A percentile compares a stretch with the other conserved stretches of the same genome.
phyloP scores from a whole-genome alignment of 2,888 invertebrate genomes.

The Dryococelus australis region DNA sequence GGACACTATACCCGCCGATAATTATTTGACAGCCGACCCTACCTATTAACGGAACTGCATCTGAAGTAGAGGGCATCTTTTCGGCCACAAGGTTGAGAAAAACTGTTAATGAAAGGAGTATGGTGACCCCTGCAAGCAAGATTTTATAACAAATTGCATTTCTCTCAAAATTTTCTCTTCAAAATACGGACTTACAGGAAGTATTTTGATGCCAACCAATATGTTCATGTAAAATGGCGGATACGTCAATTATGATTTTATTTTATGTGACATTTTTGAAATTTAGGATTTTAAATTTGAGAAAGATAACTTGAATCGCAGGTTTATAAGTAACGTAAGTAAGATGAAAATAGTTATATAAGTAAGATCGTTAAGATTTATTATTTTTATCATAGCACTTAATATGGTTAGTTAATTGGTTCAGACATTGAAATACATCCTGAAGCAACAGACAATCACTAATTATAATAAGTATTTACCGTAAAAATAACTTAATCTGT shows the following conservation, averaged over 20 bases:
- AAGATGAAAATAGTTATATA: neutral
- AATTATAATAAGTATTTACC: neutral
- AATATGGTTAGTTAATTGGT: constrained; percentile 23
- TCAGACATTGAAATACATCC: constrained; percentile 24
- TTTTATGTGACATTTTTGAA: neutral
- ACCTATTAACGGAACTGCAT: constrained; percentile 99
- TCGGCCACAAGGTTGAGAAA: constrained; percentile 99
- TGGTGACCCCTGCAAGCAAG: constrained; percentile 93
- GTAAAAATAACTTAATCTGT: neutral
- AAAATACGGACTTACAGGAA: constrained; percentile 29
- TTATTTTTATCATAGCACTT: neutral
- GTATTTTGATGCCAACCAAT: constrained; percentile 22
- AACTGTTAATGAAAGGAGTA: constrained; percentile 99
- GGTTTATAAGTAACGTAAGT: neutral
- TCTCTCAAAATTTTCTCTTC: constrained; percentile 6
- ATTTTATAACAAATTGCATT: constrained; percentile 34
- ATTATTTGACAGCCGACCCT: constrained; percentile 63
- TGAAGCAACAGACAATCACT: constrained; percentile 1
- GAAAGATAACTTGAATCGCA: neutral
- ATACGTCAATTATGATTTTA: neutral
- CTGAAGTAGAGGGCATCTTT: constrained; percentile 99
- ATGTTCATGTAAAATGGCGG: neutral
- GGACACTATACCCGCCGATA: constrained; percentile 54
- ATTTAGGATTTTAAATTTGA: neutral
- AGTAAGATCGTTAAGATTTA: neutral